Percentiles rank a stretch among this genome's conserved stretches.
Conservation (phyloP, 1,140 invertebrate species). For the Temnothorax longispinosus region DNA sequence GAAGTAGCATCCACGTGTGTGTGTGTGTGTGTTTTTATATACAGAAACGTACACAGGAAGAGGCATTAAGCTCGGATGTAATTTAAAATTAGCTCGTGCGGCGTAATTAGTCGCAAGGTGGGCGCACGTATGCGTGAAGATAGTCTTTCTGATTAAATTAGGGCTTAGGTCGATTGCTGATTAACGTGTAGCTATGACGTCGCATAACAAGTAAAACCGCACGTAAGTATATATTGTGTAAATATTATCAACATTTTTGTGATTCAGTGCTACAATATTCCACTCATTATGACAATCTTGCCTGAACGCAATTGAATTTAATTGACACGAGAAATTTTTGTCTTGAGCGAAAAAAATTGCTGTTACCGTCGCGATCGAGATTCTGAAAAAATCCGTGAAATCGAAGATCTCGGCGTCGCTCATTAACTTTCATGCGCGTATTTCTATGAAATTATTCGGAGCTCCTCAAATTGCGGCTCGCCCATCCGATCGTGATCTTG, state of each 20-base stretch:
- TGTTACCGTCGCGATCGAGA: neutral
- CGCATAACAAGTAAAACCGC: neutral
- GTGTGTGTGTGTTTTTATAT: no score
- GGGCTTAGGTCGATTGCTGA: slow-evolving; percentile 69
- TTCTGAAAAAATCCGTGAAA: neutral
- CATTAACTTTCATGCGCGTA: slow-evolving; percentile 23
- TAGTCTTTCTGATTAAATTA: slow-evolving; percentile 82
- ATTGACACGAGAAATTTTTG: neutral
- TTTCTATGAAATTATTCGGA: slow-evolving; percentile 45
- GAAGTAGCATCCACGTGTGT: neutral
- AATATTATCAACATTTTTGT: neutral
- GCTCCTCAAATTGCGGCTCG: slow-evolving; percentile 39
- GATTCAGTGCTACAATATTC: neutral
- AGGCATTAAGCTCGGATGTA: slow-evolving; percentile 38
- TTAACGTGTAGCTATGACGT: neutral
- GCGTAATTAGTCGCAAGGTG: slow-evolving; percentile 81
- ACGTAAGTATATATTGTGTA: neutral
- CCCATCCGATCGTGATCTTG: slow-evolving; percentile 7
- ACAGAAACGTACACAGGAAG: slow-evolving; percentile 10
- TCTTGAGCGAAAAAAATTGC: neutral
- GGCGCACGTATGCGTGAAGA: slow-evolving; percentile 81
- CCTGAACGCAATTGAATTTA: neutral
- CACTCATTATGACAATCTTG: neutral
- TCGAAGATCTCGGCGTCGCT: neutral
- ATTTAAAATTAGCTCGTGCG: slow-evolving; percentile 71